These are phyloP conservation scores for Balaeniceps rex DNA, from an alignment of 2,113 vertebrate genomes.

Conservation along the genomic window DNA sequence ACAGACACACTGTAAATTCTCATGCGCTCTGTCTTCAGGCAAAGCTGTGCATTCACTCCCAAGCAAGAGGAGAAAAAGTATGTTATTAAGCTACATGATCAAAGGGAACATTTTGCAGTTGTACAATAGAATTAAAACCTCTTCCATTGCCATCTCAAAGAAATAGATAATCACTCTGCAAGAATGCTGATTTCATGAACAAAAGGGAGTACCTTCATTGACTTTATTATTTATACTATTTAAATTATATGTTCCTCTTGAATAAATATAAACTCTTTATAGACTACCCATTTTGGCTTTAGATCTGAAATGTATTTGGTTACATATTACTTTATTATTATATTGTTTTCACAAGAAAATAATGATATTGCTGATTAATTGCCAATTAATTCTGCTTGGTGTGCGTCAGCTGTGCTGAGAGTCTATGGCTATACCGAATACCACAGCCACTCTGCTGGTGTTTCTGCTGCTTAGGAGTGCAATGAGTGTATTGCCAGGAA, in stretches of 20 bases:
- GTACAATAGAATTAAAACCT: neutral
- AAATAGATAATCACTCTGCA: neutral
- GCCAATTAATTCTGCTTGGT: neutral
- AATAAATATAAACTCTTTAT: neutral
- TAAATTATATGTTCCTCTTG: neutral
- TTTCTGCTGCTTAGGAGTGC: neutral
- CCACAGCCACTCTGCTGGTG: neutral
- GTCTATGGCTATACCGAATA: neutral
- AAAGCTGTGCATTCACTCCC: accelerated
- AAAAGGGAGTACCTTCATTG: neutral
- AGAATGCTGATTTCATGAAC: neutral
- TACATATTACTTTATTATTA: neutral
- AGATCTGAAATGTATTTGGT: neutral
- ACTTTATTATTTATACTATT: neutral
- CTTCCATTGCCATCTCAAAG: neutral
- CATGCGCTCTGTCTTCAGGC: neutral
- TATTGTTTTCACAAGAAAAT: neutral
- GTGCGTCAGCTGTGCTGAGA: neutral
- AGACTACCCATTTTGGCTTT: neutral
- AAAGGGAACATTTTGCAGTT: neutral
- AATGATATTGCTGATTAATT: neutral
- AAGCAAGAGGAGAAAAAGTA: neutral
- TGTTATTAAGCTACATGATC: accelerated
- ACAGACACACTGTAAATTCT: neutral
- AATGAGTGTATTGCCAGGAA: neutral